Percentiles rank a stretch among this genome's conserved stretches.
These are phyloP conservation scores for Ellobius talpinus DNA, from an alignment of 2,113 vertebrate genomes.

Conservation along the genomic window DNA sequence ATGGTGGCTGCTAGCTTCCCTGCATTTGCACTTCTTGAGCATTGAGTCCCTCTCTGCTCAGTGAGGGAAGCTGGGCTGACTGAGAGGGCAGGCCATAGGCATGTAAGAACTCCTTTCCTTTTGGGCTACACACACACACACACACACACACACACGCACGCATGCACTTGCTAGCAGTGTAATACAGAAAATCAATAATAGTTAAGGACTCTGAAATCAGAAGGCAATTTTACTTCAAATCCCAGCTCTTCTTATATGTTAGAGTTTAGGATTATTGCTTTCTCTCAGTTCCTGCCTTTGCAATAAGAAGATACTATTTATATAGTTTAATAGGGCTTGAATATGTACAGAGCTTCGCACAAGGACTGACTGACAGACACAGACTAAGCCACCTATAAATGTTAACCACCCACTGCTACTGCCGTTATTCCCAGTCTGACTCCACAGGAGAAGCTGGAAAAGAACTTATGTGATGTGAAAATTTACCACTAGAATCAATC, in stretches of 20 bases:
- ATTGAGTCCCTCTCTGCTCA: not conserved
- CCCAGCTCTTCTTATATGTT: not conserved
- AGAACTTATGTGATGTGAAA: not conserved
- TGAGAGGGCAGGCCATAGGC: not conserved
- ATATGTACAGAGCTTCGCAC: not conserved
- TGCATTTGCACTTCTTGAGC: not conserved
- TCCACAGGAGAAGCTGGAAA: not conserved
- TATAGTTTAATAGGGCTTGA: not conserved
- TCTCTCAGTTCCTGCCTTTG: constrained; percentile 13
- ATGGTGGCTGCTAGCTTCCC: not conserved
- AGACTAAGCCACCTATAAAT: not conserved
- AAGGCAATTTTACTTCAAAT: not conserved
- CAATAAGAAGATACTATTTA: not conserved
- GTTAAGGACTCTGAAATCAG: constrained; percentile 26
- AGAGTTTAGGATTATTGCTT: not conserved
- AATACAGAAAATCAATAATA: constrained; percentile 20
- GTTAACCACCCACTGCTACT: not conserved
- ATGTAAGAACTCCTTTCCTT: not conserved
- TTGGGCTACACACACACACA: not conserved
- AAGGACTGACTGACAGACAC: not conserved
- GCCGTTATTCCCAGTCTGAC: not conserved
- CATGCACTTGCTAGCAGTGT: not conserved
- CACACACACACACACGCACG: constrained; percentile 7
- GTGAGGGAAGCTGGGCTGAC: not conserved
- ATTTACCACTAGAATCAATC: not conserved